These are phyloP conservation scores for Aplysina aerophoba DNA, from an alignment of 37 sponge, comb jelly and placozoan genomes.

Conservation along the genomic window DNA sequence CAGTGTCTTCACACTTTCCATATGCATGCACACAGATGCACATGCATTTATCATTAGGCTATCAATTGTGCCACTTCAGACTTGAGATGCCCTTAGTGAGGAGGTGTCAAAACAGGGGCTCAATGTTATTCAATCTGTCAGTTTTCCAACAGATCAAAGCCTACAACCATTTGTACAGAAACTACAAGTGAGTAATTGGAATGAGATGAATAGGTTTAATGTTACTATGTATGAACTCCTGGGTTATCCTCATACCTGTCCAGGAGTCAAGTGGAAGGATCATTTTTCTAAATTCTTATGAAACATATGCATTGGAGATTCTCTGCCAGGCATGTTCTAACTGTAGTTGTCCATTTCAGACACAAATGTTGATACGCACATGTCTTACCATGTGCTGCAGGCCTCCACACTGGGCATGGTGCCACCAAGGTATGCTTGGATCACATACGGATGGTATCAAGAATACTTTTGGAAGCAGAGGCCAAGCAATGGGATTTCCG, in stretches of 20 bases:
- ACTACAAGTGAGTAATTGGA: neutral
- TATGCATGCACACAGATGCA: neutral
- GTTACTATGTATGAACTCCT: too few relatives aligned
- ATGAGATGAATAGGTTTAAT: too few relatives aligned
- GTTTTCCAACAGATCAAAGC: neutral
- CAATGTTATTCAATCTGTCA: neutral
- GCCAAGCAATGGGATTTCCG: neutral
- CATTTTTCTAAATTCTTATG: slow-evolving; percentile 61
- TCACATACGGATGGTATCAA: slow-evolving; percentile 59
- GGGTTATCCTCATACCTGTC: too few relatives aligned
- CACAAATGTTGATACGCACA: neutral
- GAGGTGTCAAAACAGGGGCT: neutral
- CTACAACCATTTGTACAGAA: neutral
- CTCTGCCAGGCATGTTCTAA: slow-evolving; percentile 56
- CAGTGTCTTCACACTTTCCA: neutral
- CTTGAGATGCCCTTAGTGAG: neutral
- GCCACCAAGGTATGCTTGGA: slow-evolving; percentile 44
- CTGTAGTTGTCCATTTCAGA: neutral
- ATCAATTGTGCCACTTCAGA: neutral
- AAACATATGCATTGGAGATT: slow-evolving; percentile 47
- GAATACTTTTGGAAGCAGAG: slow-evolving; percentile 48
- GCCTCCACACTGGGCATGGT: slow-evolving; percentile 57
- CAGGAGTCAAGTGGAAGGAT: slow-evolving; percentile 58
- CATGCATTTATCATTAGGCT: too few relatives aligned
- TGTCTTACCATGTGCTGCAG: slow-evolving; percentile 32